Conservation (phyloP, 37 sponge, comb jelly and placozoan genomes). For the Chondrosia reniformis region DNA sequence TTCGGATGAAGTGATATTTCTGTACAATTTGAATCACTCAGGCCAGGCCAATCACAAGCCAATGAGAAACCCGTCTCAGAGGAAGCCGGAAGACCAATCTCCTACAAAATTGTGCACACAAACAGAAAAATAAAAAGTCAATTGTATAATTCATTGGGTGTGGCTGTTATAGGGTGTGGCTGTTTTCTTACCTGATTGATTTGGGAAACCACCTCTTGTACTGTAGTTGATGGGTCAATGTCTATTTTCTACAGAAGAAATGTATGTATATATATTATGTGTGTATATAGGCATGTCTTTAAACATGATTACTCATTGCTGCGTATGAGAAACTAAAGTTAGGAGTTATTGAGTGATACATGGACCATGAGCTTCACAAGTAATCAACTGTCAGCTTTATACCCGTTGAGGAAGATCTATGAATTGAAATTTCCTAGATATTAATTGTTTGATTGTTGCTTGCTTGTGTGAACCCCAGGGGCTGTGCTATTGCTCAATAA, state of each 20-base stretch:
- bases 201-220: conserved; percentile 33
- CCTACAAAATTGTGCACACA: too few relatives aligned
- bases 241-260: neutral
- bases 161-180: too few relatives aligned
- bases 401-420: too few relatives aligned
- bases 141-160: neutral
- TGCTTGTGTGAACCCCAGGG: neutral
- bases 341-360: too few relatives aligned
- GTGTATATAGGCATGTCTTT: neutral
- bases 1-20: conserved; percentile 3
- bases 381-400: too few relatives aligned
- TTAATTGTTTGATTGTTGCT: too few relatives aligned
- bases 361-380: too few relatives aligned
- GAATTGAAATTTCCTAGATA: too few relatives aligned
- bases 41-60: conserved; percentile 74
- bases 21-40: conserved; percentile 28
- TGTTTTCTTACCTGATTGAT: conserved; percentile 42
- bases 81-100: conserved; percentile 34
- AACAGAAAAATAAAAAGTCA: too few relatives aligned
- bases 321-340: too few relatives aligned
- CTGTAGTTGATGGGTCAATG: conserved; percentile 37
- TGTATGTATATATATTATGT: neutral
- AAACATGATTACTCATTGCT: neutral
- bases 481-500: neutral
- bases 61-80: conserved; percentile 54